These are phyloP conservation scores for Microcebus griseorufus DNA, from an alignment of 2,113 vertebrate genomes.

Conservation along the genomic window DNA sequence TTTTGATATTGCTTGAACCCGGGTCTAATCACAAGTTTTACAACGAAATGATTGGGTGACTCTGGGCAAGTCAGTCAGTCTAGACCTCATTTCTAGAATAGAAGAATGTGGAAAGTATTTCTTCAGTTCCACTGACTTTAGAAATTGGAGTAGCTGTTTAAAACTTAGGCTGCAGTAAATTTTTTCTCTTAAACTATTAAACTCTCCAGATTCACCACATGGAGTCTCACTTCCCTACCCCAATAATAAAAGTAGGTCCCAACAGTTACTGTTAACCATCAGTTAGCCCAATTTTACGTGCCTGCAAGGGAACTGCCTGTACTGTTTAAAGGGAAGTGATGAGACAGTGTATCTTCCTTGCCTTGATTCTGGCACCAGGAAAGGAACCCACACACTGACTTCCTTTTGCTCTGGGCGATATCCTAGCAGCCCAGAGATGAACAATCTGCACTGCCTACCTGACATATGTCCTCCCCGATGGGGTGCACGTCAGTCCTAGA, in stretches of 20 bases:
- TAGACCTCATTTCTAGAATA: neutral
- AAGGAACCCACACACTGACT: neutral
- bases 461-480: neutral
- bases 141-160: neutral
- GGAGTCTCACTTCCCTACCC: neutral
- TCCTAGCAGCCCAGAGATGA: neutral
- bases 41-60: neutral
- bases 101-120: neutral
- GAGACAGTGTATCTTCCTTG: neutral
- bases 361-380: neutral
- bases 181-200: neutral
- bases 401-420: neutral
- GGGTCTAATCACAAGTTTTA: neutral
- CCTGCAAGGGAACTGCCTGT: neutral
- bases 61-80: neutral
- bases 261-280: neutral
- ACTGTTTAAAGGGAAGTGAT: neutral
- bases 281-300: neutral
- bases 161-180: neutral
- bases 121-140: neutral
- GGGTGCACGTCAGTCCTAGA: neutral
- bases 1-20: neutral
- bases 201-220: neutral
- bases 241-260: neutral
- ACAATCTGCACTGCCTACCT: neutral